Base-by-base conservation (phyloP, 2,113 vertebrate species). In the Sphyrna mokarran region DNA sequence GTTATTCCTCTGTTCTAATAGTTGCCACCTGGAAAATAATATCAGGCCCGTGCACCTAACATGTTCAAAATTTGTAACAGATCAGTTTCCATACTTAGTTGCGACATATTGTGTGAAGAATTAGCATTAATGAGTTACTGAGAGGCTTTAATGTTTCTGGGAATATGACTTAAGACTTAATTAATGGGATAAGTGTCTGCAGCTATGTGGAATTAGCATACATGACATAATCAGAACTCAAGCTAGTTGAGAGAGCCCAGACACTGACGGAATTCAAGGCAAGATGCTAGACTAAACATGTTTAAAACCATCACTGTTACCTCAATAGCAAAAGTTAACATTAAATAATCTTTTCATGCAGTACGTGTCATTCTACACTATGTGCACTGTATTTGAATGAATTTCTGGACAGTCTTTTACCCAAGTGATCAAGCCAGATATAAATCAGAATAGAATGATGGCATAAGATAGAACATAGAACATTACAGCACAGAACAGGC, bases 251-350 rank as follows among this genome's bases (percentile, higher is more conserved):
- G n/a, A 37, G 61, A 37, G n/a, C 58, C 63, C 61, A 93, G 58
- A 66, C 89, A 37, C 13, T 66, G 89, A 93, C 37, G 61, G 89
- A 93, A 93, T 66, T 37, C 89, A 66, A 93, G 61, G 61, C 89
- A 93, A 63, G n/a, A 8, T 93, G 33, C 61, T 68, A 93, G 89
- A 66, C 61, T 93, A 93, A 93, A 68, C 61, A 93, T 66, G 7
- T 33, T 37, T 63, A 93, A 93, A 93, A n/a, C 18, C 61, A 66
- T 66, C 58, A 22, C 58, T 20, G 20, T 93, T 93, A 66, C 7
- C 66, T 37, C 33, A 93, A 93, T 63, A 20, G n/a, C 89, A 93
- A 93, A 93, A 37, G 61, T 66, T 66, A 37, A 26, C 63, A n/a
- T 93, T 40, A 43, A 22, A 18, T 40, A 83, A 33, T 22, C 37